Percentiles rank a stretch among this genome's conserved stretches.
These are phyloP conservation scores for Caenorhabditis parvicauda DNA, from an alignment of 2,888 invertebrate genomes.

Conservation along the genomic window DNA sequence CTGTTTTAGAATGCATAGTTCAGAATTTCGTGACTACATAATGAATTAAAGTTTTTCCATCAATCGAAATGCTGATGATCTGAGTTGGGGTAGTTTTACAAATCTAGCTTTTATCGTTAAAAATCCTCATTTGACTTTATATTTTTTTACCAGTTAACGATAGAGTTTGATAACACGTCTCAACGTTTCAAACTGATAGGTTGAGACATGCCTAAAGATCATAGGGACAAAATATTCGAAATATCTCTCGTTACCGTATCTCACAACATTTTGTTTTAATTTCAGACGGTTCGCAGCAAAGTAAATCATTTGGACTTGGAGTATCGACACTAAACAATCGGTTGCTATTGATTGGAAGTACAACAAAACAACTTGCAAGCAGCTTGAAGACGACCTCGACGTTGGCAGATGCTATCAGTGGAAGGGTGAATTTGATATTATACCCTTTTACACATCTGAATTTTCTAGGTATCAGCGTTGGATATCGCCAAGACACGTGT, in stretches of 20 bases:
- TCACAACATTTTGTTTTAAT: no score
- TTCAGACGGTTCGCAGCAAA: slow-evolving; percentile 45
- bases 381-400: slow-evolving; percentile 71
- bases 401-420: slow-evolving; percentile 64
- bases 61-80: no score
- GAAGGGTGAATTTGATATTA: slow-evolving; percentile 76
- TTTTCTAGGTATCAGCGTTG: slow-evolving; percentile 75
- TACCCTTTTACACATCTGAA: background rate
- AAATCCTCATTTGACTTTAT: no score
- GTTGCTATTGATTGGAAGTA: slow-evolving; percentile 69
- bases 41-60: no score
- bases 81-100: no score
- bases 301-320: slow-evolving; percentile 48
- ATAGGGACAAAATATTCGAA: no score
- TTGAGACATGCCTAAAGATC: no score
- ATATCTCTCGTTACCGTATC: no score
- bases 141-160: background rate
- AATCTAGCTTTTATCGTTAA: no score
- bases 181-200: background rate
- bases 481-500: slow-evolving; percentile 90
- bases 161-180: background rate
- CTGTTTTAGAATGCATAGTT: no score
- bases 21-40: no score
- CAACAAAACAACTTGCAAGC: slow-evolving; percentile 78
- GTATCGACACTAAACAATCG: slow-evolving; percentile 54